Evolutionary conservation across 2,113 vertebrate genomes (phyloP).

Genomic region (Nothoprocta perdicaria): DNA sequence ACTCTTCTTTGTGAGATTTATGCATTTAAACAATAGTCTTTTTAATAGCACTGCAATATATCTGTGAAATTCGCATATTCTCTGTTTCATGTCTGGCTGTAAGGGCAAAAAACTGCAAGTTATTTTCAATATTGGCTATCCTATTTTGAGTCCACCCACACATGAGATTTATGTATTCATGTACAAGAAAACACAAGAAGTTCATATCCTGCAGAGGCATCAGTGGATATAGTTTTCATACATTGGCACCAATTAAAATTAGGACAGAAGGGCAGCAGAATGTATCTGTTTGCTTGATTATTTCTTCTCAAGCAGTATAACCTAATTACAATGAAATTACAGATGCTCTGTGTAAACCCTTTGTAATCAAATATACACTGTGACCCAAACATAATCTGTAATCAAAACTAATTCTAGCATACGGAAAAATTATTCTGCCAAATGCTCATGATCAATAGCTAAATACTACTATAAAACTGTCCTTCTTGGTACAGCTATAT

Average conservation of each 20-base stretch:
- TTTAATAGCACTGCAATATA: neutral
- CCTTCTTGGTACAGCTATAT: neutral
- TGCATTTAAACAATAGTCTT: neutral
- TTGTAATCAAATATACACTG: neutral
- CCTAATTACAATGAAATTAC: neutral
- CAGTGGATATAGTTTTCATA: neutral
- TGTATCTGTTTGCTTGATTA: neutral
- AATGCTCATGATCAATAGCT: neutral
- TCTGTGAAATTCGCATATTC: neutral
- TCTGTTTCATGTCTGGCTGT: neutral
- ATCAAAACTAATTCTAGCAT: neutral
- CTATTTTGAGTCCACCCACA: neutral
- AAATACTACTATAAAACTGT: neutral
- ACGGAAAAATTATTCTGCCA: neutral
- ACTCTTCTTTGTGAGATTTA: neutral
- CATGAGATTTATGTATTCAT: too few relatives aligned
- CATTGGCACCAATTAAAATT: neutral
- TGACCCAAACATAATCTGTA: neutral
- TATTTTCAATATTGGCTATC: neutral
- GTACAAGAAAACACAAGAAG: neutral
- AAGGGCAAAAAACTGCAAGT: neutral
- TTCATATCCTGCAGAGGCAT: neutral
- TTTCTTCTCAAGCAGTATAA: neutral
- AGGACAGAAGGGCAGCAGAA: neutral
- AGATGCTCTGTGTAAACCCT: neutral